Evolutionary conservation across 1,140 invertebrate genomes (phyloP), one percentile per base, ranked within the genome.

Genomic region (Euwallacea similis): DNA sequence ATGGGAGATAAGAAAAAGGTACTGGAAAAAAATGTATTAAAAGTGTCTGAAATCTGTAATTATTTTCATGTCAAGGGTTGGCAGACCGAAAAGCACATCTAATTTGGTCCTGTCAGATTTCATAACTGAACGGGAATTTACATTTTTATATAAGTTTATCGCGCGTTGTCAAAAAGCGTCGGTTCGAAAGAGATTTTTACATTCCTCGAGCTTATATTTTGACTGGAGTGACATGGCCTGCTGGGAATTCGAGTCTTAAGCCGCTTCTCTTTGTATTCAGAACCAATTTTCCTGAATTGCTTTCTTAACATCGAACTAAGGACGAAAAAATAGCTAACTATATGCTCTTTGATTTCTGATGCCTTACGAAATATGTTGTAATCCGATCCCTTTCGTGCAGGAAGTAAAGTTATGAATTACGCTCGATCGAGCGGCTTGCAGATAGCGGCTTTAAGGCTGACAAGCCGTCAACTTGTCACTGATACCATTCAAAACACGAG

Each of bases 401-500:
- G 55, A 58, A 61, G 59, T 16, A 16, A 43, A 61, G 15, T 61
- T 68, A 60, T 68, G 66, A 68, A 59, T 60, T 59, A 59, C 56
- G 56, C 66, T 68, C 58, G 66, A 68, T 68, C 66, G 43, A 60
- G 66, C 56, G 55, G 56, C 66, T 68, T 56, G 21, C 59, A 60
- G 66, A 68, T 68, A 68, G 66, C 66, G 56, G 66, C 43, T 7
- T 41, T n/a, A 7, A 11, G 42, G 46, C 15, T 50, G 66, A 68
- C 55, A 68, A 59, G 66, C 66, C 66, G 66, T 68, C 66, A 68
- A 68, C 55, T 47, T 68, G 66, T 68, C 66, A 68, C 66, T 68
- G 66, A 68, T 68, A 68, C 43, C 66, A 44, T 68, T 68, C 44
- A 46, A 54, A 68, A 68, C 66, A 66, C 54, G 55, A 68, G 66